Evolutionary conservation across 2,113 vertebrate species (phyloP), one percentile per base, ranked within the genome.

Genomic region (Orientallactaga bullata): DNA sequence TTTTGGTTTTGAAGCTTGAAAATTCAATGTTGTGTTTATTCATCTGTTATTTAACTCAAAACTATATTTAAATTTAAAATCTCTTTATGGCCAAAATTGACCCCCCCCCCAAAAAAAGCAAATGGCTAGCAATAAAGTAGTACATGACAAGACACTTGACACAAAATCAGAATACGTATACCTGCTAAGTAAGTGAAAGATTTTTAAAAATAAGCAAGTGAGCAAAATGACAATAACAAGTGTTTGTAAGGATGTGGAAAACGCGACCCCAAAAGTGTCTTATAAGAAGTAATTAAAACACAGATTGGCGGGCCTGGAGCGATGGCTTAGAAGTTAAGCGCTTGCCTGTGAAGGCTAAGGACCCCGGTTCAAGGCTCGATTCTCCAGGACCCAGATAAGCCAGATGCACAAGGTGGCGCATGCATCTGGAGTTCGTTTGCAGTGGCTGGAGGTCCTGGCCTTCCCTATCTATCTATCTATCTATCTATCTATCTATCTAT

Each of bases 61-160:
- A 82, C 21, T 88, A 42, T 23, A 83, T 82, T 90, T 78, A 35
- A 90, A 94, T 94, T 81, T 93, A 84, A 93, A 93, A 85, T 68
- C 35, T 85, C 39, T 42, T 1, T 82, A 7, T 85, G 65, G 24
- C 55, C 73, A 95, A 93, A 93, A 63, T 5, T 89, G 2, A n/a
- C 20, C 88, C 77, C 76, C 42, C 42, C n/a, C n/a, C n/a, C n/a
- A n/a, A 86, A 80, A 60, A 95, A 94, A 92, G 32, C 78, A 86
- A 72, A 32, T 63, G 73, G 7, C 8, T 76, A 13, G 7, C 11
- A 78, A 17, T 35, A 81, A 81, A 11, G 10, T n/a, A 55, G 32
- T n/a, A 51, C 47, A 35, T 23, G 26, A 32, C 37, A 81, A 58
- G 23, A 77, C 85, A 9, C 37, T 77, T 83, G 55, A 69, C 30